Conservation (phyloP, 2,888 invertebrate genomes). For the Atrina japonica region DNA sequence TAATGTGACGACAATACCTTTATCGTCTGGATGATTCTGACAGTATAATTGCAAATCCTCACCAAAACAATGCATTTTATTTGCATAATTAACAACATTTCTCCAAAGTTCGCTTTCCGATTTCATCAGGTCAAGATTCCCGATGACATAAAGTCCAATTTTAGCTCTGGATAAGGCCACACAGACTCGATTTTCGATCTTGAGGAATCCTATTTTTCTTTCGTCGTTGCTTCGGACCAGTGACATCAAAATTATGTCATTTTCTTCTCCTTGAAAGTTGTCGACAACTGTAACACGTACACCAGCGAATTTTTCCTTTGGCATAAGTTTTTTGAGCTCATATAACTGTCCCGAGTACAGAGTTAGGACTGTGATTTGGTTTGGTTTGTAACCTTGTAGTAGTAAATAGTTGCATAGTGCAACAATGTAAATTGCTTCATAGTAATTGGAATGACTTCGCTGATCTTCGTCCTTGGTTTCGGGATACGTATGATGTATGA, state of each 20-base stretch:
- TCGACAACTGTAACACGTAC: slow-evolving; percentile 71
- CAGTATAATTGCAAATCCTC: slow-evolving; percentile 57
- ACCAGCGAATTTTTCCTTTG: slow-evolving; percentile 60
- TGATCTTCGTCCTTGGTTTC: slow-evolving; percentile 68
- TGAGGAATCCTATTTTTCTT: slow-evolving; percentile 72
- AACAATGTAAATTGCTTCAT: slow-evolving; percentile 74
- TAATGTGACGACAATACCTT: slow-evolving; percentile 39
- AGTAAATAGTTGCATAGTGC: slow-evolving; percentile 72
- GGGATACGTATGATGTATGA: slow-evolving; percentile 68
- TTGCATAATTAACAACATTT: slow-evolving; percentile 45
- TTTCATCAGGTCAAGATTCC: slow-evolving; percentile 66
- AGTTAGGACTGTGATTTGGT: slow-evolving; percentile 77
- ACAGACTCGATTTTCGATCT: slow-evolving; percentile 73
- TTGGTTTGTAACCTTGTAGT: slow-evolving; percentile 72
- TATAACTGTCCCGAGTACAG: slow-evolving; percentile 76
- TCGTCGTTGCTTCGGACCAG: slow-evolving; percentile 77
- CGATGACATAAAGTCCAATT: slow-evolving; percentile 77
- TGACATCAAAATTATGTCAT: slow-evolving; percentile 78
- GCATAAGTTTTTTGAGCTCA: slow-evolving; percentile 65
- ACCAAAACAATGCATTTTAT: slow-evolving; percentile 41
- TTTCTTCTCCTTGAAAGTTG: slow-evolving; percentile 80
- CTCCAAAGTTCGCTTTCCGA: slow-evolving; percentile 50
- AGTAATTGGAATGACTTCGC: slow-evolving; percentile 71
- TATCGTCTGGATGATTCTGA: slow-evolving; percentile 65
- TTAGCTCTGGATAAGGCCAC: slow-evolving; percentile 79